Evolutionary conservation across 1,140 invertebrate genomes (phyloP).

Genomic region (Rhynchophorus ferrugineus): DNA sequence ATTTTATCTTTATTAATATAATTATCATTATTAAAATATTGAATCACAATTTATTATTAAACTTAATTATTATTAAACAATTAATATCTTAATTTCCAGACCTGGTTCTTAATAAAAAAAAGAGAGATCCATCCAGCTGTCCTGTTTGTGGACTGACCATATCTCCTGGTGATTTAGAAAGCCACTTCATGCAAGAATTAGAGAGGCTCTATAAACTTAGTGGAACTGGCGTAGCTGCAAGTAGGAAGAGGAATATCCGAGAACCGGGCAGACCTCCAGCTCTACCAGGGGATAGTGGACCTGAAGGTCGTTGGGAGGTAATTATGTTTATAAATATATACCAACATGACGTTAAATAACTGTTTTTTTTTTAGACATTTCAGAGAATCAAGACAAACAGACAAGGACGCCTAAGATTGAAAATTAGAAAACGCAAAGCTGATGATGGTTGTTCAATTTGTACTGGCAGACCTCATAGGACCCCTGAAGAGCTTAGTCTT

Average conservation of each 20-base stretch:
- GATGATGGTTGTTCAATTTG: constrained; percentile 76
- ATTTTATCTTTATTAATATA: too few species aligned
- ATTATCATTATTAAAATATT: too few species aligned
- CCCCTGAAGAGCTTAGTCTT: constrained; percentile 61
- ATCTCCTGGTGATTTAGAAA: constrained; percentile 64
- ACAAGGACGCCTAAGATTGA: constrained; percentile 53
- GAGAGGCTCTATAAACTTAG: constrained; percentile 64
- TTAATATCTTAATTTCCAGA: too few species aligned
- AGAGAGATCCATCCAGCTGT: constrained; percentile 51
- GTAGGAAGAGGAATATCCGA: constrained; percentile 42
- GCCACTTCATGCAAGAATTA: constrained; percentile 71
- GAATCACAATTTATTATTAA: too few species aligned
- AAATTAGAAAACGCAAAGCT: constrained; percentile 57
- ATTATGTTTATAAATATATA: constrained; percentile 4
- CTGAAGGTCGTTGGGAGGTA: constrained; percentile 69
- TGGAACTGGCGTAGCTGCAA: constrained; percentile 39
- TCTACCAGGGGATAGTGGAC: constrained; percentile 46
- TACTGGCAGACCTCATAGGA: constrained; percentile 51
- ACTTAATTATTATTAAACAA: too few species aligned
- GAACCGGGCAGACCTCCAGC: constrained; percentile 42
- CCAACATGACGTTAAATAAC: background rate
- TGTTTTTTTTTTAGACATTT: constrained; percentile 51
- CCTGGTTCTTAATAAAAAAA: constrained; percentile 35
- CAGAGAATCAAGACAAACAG: constrained; percentile 74
- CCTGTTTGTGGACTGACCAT: constrained; percentile 74